phyloP scores from a whole-genome alignment of 64 coral and sea anemone species.

The Trachythela sp. region DNA sequence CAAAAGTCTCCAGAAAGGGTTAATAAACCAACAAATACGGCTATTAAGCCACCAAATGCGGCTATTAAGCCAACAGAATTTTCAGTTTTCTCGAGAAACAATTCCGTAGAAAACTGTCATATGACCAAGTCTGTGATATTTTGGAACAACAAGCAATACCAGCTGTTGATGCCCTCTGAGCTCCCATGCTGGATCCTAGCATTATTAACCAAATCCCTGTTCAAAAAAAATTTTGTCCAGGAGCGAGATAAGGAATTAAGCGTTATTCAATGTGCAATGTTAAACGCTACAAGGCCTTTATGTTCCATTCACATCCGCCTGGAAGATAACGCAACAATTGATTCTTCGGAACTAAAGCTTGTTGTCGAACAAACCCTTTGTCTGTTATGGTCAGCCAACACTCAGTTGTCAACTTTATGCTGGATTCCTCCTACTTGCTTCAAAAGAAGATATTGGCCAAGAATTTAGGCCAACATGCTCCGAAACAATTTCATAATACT shows the following conservation, averaged over 20 bases:
- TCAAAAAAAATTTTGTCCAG: slow-evolving; percentile 41
- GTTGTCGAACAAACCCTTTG: not conserved
- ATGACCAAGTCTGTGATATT: slow-evolving; percentile 35
- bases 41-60: too few species aligned
- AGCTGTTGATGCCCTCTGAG: not conserved
- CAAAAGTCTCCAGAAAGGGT: not conserved
- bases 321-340: not conserved
- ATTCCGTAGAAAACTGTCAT: slow-evolving; percentile 36
- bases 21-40: slow-evolving; percentile 2
- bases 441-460: not conserved
- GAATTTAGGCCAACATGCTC: not conserved
- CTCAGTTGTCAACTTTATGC: not conserved
- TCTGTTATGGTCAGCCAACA: not conserved
- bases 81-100: slow-evolving; percentile 33
- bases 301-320: slow-evolving; percentile 38
- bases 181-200: slow-evolving; percentile 27
- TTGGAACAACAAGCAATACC: slow-evolving; percentile 12
- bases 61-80: not conserved
- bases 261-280: slow-evolving; percentile 20
- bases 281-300: slow-evolving; percentile 31
- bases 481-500: not conserved
- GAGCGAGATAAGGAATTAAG: slow-evolving; percentile 48
- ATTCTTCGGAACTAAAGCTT: not conserved
- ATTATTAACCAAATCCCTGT: slow-evolving; percentile 35
- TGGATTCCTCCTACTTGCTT: not conserved